phyloP scores from a whole-genome alignment of 2,113 vertebrate genomes.

The Apteryx owenii region DNA sequence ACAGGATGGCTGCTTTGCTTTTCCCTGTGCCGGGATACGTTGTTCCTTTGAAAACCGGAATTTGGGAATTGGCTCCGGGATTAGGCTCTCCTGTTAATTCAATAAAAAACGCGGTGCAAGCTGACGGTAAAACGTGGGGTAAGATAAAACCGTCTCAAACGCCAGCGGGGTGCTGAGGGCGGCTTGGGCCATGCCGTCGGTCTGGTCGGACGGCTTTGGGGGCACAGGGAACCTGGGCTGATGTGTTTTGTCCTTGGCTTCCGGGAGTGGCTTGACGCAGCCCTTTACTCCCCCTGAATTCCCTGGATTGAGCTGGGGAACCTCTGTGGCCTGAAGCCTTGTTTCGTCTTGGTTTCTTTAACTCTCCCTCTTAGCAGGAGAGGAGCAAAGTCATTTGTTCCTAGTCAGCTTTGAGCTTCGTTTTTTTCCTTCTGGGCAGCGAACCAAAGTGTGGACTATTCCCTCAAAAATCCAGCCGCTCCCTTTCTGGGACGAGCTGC shows the following conservation, averaged over 20 bases:
- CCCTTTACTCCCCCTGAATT: neutral
- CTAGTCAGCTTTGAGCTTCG: neutral
- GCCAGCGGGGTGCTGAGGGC: no score
- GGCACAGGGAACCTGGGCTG: neutral
- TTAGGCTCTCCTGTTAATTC: neutral
- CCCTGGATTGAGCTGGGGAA: neutral
- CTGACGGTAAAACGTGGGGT: neutral
- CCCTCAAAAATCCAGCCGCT: neutral
- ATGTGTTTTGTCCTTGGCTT: fast-evolving
- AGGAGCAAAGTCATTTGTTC: neutral
- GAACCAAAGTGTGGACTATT: neutral
- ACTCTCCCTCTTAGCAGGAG: neutral
- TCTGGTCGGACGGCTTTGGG: neutral
- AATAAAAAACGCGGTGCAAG: neutral
- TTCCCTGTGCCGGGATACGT: neutral
- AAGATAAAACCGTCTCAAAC: no score
- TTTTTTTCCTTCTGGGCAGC: neutral
- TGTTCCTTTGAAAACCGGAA: neutral
- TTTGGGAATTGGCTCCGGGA: neutral
- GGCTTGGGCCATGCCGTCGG: no score
- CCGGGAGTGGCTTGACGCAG: neutral
- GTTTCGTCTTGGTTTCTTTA: neutral
- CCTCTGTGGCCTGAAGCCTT: no score
- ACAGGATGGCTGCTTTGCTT: neutral
- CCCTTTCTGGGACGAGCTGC: fast-evolving